Conservation (phyloP, 2,888 invertebrate genomes). For the Hipparchia semele region DNA sequence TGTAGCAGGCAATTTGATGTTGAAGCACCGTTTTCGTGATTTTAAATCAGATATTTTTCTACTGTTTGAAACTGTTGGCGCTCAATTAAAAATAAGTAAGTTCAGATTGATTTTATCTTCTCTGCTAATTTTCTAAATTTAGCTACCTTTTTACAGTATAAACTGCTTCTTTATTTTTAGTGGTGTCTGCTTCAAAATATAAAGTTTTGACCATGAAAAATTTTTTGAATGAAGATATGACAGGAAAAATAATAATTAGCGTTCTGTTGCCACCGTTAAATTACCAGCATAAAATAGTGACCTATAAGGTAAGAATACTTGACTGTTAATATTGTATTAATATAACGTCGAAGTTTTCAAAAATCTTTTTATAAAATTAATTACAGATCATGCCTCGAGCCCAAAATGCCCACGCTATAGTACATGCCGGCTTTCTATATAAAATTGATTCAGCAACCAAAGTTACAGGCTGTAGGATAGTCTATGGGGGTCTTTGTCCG, state of each 20-base stretch:
- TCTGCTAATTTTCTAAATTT: too few relatives aligned
- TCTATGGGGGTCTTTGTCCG: slow-evolving; percentile 82
- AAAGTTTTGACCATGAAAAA: too few relatives aligned
- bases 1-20: slow-evolving; percentile 86
- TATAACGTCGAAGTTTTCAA: too few relatives aligned
- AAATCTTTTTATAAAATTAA: background rate
- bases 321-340: too few relatives aligned
- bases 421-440: slow-evolving; percentile 88
- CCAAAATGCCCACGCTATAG: slow-evolving; percentile 88
- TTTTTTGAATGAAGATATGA: slow-evolving; percentile 51
- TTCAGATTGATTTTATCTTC: slow-evolving; percentile 5
- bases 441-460: slow-evolving; percentile 62
- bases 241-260: slow-evolving; percentile 69
- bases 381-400: slow-evolving; percentile 86
- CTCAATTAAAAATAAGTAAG: slow-evolving; percentile 78
- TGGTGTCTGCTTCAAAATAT: too few relatives aligned
- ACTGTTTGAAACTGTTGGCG: slow-evolving; percentile 80
- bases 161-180: too few relatives aligned
- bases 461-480: slow-evolving; percentile 63
- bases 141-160: too few relatives aligned
- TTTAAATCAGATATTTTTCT: slow-evolving; percentile 88
- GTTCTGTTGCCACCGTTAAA: slow-evolving; percentile 78
- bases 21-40: slow-evolving; percentile 83
- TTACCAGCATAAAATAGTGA: slow-evolving; percentile 74
- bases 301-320: slow-evolving; percentile 77